A percentile compares a stretch with the other conserved stretches of the same genome.
These are phyloP conservation scores for Mamestra brassicae DNA, from an alignment of 2,888 invertebrate species.

Conservation along the genomic window DNA sequence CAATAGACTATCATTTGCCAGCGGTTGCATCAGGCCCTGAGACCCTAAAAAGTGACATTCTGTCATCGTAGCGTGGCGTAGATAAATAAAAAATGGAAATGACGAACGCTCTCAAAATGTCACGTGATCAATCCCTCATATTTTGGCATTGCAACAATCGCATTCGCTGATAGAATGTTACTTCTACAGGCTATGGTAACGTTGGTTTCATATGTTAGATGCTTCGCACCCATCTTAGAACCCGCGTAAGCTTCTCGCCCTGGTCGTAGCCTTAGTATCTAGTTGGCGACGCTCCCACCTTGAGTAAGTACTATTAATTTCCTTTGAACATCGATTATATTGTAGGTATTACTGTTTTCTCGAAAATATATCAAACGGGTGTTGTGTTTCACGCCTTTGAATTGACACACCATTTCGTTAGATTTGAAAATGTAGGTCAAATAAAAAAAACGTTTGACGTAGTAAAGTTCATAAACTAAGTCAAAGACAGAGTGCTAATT, in stretches of 20 bases:
- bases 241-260: neutral
- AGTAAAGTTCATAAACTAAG: too few relatives aligned
- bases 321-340: constrained; percentile 34
- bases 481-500: too few relatives aligned
- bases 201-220: neutral
- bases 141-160: too few relatives aligned
- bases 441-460: too few relatives aligned
- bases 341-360: constrained; percentile 20
- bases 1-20: neutral
- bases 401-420: neutral
- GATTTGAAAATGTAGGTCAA: neutral
- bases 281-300: constrained; percentile 13
- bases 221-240: neutral
- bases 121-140: too few relatives aligned
- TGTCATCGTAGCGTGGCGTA: too few relatives aligned
- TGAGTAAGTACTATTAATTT: constrained; percentile 30
- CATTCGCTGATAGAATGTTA: too few relatives aligned
- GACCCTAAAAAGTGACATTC: too few relatives aligned
- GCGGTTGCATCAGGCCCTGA: too few relatives aligned
- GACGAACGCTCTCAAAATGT: too few relatives aligned
- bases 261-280: neutral
- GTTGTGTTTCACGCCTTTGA: neutral
- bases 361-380: neutral
- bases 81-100: too few relatives aligned
- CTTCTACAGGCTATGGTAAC: too few relatives aligned